These are phyloP conservation scores for Paramisgurnus dabryanus DNA, from an alignment of 2,113 vertebrate species.

Conservation along the genomic window DNA sequence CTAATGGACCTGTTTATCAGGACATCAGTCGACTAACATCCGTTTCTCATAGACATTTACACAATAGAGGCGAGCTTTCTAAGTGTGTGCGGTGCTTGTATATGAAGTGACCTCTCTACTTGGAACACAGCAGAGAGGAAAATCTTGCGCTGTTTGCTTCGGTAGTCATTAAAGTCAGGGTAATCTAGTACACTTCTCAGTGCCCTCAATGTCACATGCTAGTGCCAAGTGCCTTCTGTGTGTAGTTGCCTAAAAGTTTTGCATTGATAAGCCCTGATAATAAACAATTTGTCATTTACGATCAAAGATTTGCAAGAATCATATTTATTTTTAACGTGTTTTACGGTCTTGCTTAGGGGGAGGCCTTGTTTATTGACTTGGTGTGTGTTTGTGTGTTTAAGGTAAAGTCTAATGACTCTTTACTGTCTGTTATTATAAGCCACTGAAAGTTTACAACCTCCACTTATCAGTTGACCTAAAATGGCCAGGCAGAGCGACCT, in stretches of 20 bases:
- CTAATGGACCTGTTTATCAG: slow-evolving; percentile 55
- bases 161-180: slow-evolving; percentile 66
- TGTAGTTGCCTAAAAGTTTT: neutral
- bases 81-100: slow-evolving; percentile 51
- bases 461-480: slow-evolving; percentile 3
- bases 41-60: slow-evolving; percentile 53
- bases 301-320: neutral
- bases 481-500: neutral
- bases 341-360: neutral
- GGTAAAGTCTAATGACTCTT: slow-evolving; percentile 51
- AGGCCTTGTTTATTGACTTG: neutral
- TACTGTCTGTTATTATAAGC: slow-evolving; percentile 56
- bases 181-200: slow-evolving; percentile 52
- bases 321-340: slow-evolving; percentile 1
- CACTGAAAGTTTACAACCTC: slow-evolving; percentile 40
- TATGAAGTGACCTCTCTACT: slow-evolving; percentile 53
- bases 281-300: slow-evolving; percentile 6
- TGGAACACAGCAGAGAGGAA: slow-evolving; percentile 56
- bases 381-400: slow-evolving; percentile 9
- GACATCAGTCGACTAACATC: slow-evolving; percentile 52
- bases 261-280: neutral
- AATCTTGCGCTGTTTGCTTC: slow-evolving; percentile 60
- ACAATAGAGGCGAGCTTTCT: slow-evolving; percentile 52
- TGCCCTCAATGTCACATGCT: slow-evolving; percentile 51
- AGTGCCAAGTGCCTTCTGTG: neutral